Evolutionary conservation across 2,113 vertebrate genomes (phyloP), one percentile per base, ranked within the genome.

Genomic region (Leucopsar rothschildi): DNA sequence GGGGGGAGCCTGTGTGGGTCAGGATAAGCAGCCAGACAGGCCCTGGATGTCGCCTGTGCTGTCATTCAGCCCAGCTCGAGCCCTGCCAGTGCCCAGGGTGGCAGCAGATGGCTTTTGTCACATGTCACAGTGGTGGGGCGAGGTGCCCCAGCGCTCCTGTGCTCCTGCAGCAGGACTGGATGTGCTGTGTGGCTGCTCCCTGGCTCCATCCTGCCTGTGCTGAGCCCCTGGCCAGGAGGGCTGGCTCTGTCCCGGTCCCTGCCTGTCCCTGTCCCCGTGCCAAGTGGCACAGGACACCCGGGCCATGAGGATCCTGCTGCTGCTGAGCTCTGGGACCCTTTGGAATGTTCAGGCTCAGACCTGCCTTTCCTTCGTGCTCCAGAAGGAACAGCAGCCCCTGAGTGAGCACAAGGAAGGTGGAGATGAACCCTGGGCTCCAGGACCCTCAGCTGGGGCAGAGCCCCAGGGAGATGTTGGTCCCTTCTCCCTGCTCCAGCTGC

Each of bases 81-180:
- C 23, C 71, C 86, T 86, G 82, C 71, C 88, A 35, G 82, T 8
- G 88, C 88, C 86, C 76, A 16, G 39, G 80, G 68, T 8, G 2
- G 86, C 76, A 50, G 12, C 94, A 92, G 92, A 66, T 93, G 94
- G 91, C 90, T 59, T 83, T 44, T 92, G 95, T 86, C 92, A 47
- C 27, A 31, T 50, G n/a, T 61, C 55, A 35, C 84, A 1, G 37
- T 8, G 88, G 16, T 42, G 68, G 66, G 49, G 1, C 2, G 42
- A 77, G 75, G 75, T 77, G 94, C 37, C 20, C 53, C 88, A 42
- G 82, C 28, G 14, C 73, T 76, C 83, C 63, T 42, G 68, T 81
- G 92, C 56, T 39, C 86, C 83, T 15, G 7, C 91, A 59, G 93
- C 90, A 56, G 61, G 37, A 21, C 47, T 6, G 85, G 70, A 19